Conservation (phyloP, 2,888 invertebrate genomes). For the Chironomus tentans region DNA sequence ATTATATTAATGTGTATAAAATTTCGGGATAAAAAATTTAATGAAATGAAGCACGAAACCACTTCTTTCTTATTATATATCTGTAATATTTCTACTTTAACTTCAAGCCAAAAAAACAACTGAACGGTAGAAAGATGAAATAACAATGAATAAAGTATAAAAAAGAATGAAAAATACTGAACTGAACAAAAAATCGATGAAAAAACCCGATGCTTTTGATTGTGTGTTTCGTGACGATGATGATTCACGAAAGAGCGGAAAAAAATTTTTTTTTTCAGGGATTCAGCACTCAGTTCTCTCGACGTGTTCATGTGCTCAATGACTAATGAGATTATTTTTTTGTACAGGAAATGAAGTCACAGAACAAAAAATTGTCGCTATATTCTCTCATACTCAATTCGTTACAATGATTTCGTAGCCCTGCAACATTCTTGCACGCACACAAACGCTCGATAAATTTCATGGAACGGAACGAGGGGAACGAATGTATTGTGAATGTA, state of each 20-base stretch:
- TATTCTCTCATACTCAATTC: too few relatives aligned
- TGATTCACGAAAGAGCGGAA: conserved; percentile 19
- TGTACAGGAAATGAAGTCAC: too few relatives aligned
- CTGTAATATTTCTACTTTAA: not conserved
- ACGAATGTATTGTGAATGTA: conserved; percentile 19
- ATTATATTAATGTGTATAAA: not conserved
- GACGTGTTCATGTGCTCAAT: too few relatives aligned
- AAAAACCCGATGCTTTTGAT: conserved; percentile 7
- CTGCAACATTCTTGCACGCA: conserved; percentile 25
- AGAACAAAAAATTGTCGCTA: too few relatives aligned
- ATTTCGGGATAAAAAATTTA: not conserved
- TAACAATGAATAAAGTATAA: conserved; percentile 10
- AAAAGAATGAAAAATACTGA: conserved; percentile 9
- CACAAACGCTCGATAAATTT: conserved; percentile 5
- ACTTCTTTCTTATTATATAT: not conserved
- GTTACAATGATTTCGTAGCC: not conserved
- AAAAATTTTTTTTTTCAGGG: not conserved
- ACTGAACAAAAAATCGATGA: conserved; percentile 21
- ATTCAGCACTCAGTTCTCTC: too few relatives aligned
- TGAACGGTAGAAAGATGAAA: conserved; percentile 6
- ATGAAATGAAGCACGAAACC: conserved; percentile 15
- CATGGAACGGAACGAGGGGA: conserved; percentile 11
- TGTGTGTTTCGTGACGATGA: conserved; percentile 10
- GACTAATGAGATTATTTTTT: too few relatives aligned
- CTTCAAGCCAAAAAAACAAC: conserved; percentile 1